A percentile compares a stretch with the other conserved stretches of the same genome.
Evolutionary conservation across 2,113 vertebrate species (phyloP).

Genomic region (Tympanuchus pallidicinctus): DNA sequence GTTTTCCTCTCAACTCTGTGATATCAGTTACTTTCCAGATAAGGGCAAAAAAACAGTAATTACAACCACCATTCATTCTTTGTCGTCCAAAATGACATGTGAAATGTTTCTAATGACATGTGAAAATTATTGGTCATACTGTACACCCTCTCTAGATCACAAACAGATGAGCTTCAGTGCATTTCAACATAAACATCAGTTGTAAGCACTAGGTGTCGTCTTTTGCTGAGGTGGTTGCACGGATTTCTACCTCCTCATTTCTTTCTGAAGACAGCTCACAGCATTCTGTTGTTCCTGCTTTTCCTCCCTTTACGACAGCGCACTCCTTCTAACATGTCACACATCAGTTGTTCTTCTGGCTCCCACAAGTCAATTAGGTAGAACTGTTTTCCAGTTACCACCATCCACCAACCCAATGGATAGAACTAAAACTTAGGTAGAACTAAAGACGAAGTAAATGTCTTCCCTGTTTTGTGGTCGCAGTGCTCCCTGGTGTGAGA

Average conservation of each 20-base stretch:
- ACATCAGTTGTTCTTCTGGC: not conserved
- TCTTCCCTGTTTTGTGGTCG: not conserved
- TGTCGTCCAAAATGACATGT: not conserved
- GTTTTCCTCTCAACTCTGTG: not conserved
- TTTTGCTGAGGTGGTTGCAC: not conserved
- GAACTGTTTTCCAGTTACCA: not conserved
- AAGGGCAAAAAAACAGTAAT: not conserved
- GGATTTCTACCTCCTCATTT: not conserved
- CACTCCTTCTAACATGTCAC: not conserved
- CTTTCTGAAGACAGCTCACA: not conserved
- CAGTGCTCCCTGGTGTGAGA: not conserved
- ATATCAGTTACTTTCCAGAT: not conserved
- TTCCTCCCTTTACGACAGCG: not conserved
- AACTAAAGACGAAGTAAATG: accelerated
- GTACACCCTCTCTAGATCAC: not conserved
- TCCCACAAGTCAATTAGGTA: not conserved
- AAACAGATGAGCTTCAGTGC: not conserved
- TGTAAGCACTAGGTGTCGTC: not conserved
- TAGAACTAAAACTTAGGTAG: not conserved
- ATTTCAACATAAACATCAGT: not conserved
- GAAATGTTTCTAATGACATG: not conserved
- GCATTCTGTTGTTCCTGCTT: not conserved
- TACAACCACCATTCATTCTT: not conserved
- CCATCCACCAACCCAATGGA: not conserved
- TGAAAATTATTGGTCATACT: not conserved